Percentiles rank a stretch among this genome's conserved stretches.
Conservation (phyloP, 1,140 invertebrate species). For the Hyles vespertilio region DNA sequence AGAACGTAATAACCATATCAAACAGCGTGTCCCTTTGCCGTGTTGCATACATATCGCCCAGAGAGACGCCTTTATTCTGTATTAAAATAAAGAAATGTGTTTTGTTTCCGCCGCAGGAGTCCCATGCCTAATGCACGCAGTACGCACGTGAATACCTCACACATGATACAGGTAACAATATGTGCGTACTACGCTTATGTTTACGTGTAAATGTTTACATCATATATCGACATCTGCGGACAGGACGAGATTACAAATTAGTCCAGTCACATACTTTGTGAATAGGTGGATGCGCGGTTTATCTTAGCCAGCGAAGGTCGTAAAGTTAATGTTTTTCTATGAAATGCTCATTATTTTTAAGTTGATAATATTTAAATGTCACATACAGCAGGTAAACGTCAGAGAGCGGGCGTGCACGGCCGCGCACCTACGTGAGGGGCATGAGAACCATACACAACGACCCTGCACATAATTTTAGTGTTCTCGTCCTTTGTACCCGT, state of each 20-base stretch:
- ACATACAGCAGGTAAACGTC: conserved; percentile 50
- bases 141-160: conserved; percentile 41
- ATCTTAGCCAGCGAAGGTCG: conserved; percentile 20
- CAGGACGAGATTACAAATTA: conserved; percentile 6
- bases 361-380: conserved; percentile 59
- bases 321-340: conserved; percentile 43
- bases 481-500: conserved; percentile 60
- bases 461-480: conserved; percentile 65
- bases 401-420: conserved; percentile 29
- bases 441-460: conserved; percentile 54
- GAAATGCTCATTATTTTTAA: conserved; percentile 59
- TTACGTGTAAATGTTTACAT: no score
- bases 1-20: conserved; percentile 74
- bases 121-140: conserved; percentile 54
- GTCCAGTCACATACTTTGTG: conserved; percentile 11
- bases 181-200: no score
- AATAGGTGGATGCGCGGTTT: conserved; percentile 1
- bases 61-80: conserved; percentile 49
- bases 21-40: conserved; percentile 67
- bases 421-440: conserved; percentile 57
- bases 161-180: background rate
- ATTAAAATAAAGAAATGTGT: conserved; percentile 67
- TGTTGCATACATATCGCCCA: conserved; percentile 63
- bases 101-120: conserved; percentile 59
- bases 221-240: no score